Conservation (phyloP, 2,888 invertebrate species). For the Tuta absoluta region DNA sequence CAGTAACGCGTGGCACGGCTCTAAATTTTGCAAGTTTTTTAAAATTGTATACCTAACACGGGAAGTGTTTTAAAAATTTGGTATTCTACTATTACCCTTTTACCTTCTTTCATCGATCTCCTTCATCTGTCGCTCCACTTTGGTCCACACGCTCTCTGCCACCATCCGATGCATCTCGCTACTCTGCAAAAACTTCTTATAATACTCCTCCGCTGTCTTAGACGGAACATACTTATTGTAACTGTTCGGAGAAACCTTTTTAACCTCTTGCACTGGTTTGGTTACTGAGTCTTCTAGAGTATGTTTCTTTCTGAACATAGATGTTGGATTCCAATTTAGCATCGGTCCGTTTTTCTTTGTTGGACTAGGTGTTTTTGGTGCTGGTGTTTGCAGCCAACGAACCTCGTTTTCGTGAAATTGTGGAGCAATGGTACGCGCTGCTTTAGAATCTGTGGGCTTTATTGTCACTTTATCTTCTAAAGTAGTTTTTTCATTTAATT, state of each 20-base stretch:
- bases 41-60: no score
- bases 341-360: slow-evolving; percentile 9
- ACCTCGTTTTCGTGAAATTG: slow-evolving; percentile 41
- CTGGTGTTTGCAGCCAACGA: slow-evolving; percentile 36
- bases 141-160: slow-evolving; percentile 52
- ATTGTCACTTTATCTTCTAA: slow-evolving; percentile 33
- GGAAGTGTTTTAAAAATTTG: no score
- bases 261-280: background rate
- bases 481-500: no score
- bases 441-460: slow-evolving; percentile 45
- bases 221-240: slow-evolving; percentile 47
- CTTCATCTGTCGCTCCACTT: slow-evolving; percentile 50
- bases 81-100: no score
- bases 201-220: slow-evolving; percentile 48
- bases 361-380: background rate
- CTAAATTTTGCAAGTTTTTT: no score
- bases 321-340: slow-evolving; percentile 31
- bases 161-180: slow-evolving; percentile 41
- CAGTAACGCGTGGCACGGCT: no score
- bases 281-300: background rate
- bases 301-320: slow-evolving; percentile 32
- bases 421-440: slow-evolving; percentile 25
- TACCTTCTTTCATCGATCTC: slow-evolving; percentile 51
- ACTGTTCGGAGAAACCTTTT: background rate
- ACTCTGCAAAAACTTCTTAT: slow-evolving; percentile 47